Conservation (phyloP, 2,113 vertebrate genomes). For the Calyptommatus sinebrachiatus region DNA sequence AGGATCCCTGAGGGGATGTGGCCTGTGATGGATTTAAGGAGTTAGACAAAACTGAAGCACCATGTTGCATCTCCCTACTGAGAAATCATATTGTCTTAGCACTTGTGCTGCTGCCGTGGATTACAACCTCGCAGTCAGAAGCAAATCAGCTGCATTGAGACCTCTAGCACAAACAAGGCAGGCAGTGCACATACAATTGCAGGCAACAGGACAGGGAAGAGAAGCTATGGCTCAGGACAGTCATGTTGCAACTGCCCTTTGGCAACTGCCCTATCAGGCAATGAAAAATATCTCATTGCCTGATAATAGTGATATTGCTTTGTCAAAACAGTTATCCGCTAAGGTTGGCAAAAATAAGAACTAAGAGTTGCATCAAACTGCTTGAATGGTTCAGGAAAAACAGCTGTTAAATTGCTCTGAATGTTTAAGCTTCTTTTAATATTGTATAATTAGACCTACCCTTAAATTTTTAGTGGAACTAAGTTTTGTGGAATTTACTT, state of each 20-base stretch:
- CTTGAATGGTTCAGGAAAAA: not conserved
- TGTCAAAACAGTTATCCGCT: not conserved
- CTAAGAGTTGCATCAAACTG: not conserved
- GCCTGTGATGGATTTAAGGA: constrained; percentile 68
- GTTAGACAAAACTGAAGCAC: constrained; percentile 68
- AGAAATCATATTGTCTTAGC: constrained; percentile 63
- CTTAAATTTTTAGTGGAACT: not conserved
- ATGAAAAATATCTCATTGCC: not conserved
- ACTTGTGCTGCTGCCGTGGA: constrained; percentile 30
- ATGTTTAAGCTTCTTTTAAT: not conserved
- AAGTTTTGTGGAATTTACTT: too few relatives aligned
- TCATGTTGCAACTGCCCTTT: not conserved
- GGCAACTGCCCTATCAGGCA: too few relatives aligned
- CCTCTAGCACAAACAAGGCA: not conserved
- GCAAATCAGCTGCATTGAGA: constrained; percentile 33
- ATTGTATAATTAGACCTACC: not conserved
- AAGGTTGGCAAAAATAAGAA: not conserved
- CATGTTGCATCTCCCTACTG: constrained; percentile 66
- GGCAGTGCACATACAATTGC: not conserved
- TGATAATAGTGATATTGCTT: not conserved
- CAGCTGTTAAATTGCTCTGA: not conserved
- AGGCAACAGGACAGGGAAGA: not conserved
- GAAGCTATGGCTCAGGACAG: not conserved
- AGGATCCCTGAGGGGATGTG: constrained; percentile 61
- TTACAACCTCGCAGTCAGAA: constrained; percentile 30